Base-by-base conservation (phyloP, 2,113 vertebrate genomes). In the Microcebus lehilahytsara region DNA sequence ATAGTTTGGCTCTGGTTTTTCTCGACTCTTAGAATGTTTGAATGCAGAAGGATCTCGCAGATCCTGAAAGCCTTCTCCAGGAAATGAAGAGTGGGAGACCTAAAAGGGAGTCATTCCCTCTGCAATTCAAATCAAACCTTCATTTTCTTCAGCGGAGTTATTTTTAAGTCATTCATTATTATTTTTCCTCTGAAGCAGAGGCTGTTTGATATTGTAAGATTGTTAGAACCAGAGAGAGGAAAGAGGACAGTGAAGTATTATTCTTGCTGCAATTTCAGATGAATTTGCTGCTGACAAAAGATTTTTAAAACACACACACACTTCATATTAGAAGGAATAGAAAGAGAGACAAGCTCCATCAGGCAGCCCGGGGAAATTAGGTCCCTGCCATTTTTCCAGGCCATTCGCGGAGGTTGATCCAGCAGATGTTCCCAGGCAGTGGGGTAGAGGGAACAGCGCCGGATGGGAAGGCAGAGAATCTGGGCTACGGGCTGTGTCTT, bases 121-220 rank as follows among this genome's bases (percentile, higher is more conserved):
- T 97, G 89, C 94, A 96, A 93, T 67, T 98, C 97, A 98, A 98
- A 98, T 97, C 90, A 98, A 97, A 96, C 97, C 97, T 97, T 32
- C 94, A 69, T 97, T 98, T 98, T 98, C 97, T 97, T 92, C 91
- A 30, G 94, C 92, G 89, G 96, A 97, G 94, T 87, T 98, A 98
- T 98, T 98, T 98, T 98, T 97, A 98, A 98, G 96, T 98, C 96
- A 93, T 98, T 98, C 97, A 95, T 98, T 98, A 98, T 98, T 96
- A 97, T 97, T 97, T 98, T 88, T 84, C 97, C 97, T 98, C 98
- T 91, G 94, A 98, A 98, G 95, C 88, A 88, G 96, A 98, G 93
- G 67, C 86, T 0, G 0, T 97, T 98, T 98, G 97, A 97, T 98
- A 91, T 95, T 84, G 92, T 81, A 92, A 85, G 78, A 91, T 10